Conservation (phyloP, 2,888 invertebrate species). For the Leucania comma region DNA sequence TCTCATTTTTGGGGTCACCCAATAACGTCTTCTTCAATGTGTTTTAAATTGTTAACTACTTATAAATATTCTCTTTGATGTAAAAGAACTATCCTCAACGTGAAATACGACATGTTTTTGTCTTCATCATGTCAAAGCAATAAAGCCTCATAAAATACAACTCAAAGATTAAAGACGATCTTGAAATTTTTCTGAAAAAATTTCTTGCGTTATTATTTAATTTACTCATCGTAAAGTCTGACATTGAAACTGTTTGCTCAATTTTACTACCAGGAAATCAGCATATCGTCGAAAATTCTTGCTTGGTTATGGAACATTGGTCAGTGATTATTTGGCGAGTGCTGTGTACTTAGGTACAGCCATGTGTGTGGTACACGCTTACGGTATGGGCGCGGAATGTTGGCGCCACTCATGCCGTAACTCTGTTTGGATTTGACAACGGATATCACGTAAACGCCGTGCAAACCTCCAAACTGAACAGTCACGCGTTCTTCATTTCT, state of each 20-base stretch:
- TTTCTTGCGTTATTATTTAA: constrained; percentile 78
- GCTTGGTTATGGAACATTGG: constrained; percentile 78
- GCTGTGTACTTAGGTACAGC: constrained; percentile 56
- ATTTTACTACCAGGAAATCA: constrained; percentile 86
- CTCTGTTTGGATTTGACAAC: constrained; percentile 78
- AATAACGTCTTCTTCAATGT: constrained; percentile 29
- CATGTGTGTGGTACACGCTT: constrained; percentile 56
- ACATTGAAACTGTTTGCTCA: constrained; percentile 86
- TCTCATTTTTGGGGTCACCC: constrained; percentile 64
- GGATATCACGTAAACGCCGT: constrained; percentile 77
- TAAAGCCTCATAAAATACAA: constrained; percentile 61
- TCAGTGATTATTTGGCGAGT: constrained; percentile 76
- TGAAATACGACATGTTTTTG: constrained; percentile 23
- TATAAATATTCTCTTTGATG: neutral
- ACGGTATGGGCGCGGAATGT: constrained; percentile 73
- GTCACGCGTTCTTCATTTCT: constrained; percentile 78
- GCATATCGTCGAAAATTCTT: constrained; percentile 76
- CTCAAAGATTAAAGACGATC: constrained; percentile 68
- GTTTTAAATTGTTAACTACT: constrained; percentile 37
- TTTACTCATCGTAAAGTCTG: constrained; percentile 85
- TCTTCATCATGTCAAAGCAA: constrained; percentile 37
- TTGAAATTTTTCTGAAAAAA: constrained; percentile 69
- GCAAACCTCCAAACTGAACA: constrained; percentile 79
- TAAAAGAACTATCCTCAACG: constrained; percentile 25
- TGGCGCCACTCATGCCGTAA: constrained; percentile 80